A percentile compares a stretch with the other conserved stretches of the same genome.
These are phyloP conservation scores for Tarsius wallacei DNA, from an alignment of 2,797 vertebrate genomes.

Conservation along the genomic window DNA sequence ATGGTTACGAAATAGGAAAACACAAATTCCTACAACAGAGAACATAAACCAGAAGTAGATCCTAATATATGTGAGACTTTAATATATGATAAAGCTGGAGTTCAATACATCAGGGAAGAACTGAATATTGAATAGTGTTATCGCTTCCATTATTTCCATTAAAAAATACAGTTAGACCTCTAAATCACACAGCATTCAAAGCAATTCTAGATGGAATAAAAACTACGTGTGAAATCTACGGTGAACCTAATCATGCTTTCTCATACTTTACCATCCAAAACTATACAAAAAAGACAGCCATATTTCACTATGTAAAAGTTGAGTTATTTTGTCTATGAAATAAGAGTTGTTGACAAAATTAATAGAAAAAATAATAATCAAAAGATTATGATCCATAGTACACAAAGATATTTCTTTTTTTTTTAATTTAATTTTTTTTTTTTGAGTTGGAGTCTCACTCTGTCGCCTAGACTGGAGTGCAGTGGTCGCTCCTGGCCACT, in stretches of 20 bases:
- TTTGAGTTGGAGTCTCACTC: too few relatives aligned
- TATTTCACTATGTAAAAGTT: neutral
- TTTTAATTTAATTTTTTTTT: too few relatives aligned
- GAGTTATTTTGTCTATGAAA: neutral
- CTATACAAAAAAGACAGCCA: neutral
- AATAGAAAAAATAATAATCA: neutral
- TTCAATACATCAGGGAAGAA: neutral
- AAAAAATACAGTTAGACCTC: neutral
- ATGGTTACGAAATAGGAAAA: neutral
- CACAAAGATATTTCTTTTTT: neutral
- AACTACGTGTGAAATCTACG: neutral
- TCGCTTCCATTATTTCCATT: neutral
- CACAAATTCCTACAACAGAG: neutral
- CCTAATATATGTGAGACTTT: neutral
- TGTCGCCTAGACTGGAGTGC: too few relatives aligned
- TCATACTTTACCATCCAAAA: neutral
- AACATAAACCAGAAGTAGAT: neutral
- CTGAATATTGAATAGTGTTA: neutral
- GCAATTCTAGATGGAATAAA: neutral
- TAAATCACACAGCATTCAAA: neutral
- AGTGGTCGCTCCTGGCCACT: too few relatives aligned
- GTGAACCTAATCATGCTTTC: neutral
- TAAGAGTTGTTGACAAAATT: neutral
- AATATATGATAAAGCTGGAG: neutral
- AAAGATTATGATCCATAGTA: neutral